Evolutionary conservation across 2,113 vertebrate species (phyloP).

Genomic region (Sylvicapra grimmia): DNA sequence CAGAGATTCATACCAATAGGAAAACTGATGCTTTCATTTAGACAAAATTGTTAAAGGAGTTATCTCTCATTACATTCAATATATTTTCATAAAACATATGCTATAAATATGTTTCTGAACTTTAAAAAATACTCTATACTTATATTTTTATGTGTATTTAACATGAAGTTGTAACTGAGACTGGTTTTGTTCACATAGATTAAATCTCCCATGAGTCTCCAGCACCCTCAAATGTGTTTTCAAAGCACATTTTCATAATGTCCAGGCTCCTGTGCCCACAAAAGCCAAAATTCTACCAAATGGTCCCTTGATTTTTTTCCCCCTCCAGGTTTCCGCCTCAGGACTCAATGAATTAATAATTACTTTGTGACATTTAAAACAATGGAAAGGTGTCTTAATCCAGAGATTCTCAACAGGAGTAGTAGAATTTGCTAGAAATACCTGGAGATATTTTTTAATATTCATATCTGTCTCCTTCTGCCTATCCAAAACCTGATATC

Average conservation of each 20-base stretch:
- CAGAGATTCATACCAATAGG: not conserved
- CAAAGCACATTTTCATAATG: not conserved
- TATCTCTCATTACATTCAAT: not conserved
- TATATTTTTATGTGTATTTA: not conserved
- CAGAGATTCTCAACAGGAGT: not conserved
- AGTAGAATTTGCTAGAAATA: conserved; percentile 24
- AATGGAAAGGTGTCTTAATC: conserved; percentile 28
- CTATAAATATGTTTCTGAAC: not conserved
- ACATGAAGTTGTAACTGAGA: not conserved
- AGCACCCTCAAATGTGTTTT: not conserved
- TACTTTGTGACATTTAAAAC: conserved; percentile 19
- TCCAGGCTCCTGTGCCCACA: not conserved
- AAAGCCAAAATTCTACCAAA: conserved; percentile 9
- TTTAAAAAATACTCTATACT: not conserved
- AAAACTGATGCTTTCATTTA: not conserved
- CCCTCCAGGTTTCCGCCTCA: not conserved
- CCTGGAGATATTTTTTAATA: not conserved
- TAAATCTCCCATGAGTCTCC: not conserved
- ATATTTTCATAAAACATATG: not conserved
- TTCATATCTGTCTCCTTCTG: not conserved
- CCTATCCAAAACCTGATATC: not conserved
- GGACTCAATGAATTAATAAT: conserved; percentile 42
- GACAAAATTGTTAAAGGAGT: not conserved
- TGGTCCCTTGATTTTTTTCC: not conserved
- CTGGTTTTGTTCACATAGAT: not conserved